These are phyloP conservation scores for Poecilia picta DNA, from an alignment of 2,797 vertebrate species.

Conservation along the genomic window DNA sequence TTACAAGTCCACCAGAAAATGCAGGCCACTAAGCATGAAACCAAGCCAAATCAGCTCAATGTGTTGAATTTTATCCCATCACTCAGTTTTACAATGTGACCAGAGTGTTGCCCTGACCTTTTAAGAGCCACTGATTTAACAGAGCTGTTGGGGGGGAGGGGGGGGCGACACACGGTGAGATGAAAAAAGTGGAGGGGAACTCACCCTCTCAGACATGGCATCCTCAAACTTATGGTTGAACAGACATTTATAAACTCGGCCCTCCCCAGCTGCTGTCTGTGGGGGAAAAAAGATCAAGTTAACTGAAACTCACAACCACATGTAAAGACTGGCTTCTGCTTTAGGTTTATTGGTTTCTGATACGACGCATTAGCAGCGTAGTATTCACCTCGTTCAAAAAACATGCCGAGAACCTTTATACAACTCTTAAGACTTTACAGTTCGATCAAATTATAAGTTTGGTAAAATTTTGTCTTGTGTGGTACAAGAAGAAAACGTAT, in stretches of 20 bases:
- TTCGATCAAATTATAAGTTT: not conserved
- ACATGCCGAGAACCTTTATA: not conserved
- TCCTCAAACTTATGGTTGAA: conserved; percentile 99
- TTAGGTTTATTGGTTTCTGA: not conserved
- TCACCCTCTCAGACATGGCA: conserved; percentile 92
- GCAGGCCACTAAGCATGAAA: too few relatives aligned
- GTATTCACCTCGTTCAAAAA: not conserved
- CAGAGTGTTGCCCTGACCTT: not conserved
- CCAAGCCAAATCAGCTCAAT: not conserved
- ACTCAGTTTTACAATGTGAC: not conserved
- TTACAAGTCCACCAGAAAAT: not conserved
- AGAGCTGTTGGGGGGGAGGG: not conserved
- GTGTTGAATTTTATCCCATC: not conserved
- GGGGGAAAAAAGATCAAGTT: not conserved
- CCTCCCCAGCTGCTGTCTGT: conserved; percentile 94
- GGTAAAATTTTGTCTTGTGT: not conserved
- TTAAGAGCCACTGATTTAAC: not conserved
- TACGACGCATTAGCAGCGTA: not conserved
- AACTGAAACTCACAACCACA: not conserved
- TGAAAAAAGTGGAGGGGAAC: not conserved
- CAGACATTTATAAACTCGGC: conserved; percentile 97
- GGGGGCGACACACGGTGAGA: too few relatives aligned
- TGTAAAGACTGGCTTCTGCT: not conserved
- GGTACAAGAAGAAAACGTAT: not conserved
- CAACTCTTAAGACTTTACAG: not conserved